phyloP scores from a whole-genome alignment of 2,113 vertebrate species.

The Lycaon pictus region DNA sequence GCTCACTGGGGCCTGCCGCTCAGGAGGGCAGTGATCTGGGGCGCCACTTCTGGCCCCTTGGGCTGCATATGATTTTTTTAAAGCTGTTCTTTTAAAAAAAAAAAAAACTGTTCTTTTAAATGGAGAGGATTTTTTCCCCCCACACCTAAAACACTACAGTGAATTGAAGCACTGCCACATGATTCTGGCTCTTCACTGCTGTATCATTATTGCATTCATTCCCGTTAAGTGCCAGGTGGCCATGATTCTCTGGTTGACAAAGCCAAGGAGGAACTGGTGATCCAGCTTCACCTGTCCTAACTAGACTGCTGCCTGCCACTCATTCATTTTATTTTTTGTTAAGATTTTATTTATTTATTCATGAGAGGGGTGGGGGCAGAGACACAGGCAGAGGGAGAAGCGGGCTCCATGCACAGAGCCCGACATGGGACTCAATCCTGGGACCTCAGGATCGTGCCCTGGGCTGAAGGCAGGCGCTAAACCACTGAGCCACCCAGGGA shows the following conservation, averaged over 20 bases:
- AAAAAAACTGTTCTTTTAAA: background rate
- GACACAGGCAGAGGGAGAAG: too few species aligned
- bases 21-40: background rate
- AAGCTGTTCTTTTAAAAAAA: background rate
- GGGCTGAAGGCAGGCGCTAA: too few species aligned
- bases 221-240: background rate
- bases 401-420: too few species aligned
- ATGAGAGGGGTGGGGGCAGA: too few species aligned
- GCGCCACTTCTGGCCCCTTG: background rate
- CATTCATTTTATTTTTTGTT: background rate
- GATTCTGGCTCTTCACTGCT: background rate
- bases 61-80: background rate
- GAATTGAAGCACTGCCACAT: background rate
- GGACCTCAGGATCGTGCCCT: too few species aligned
- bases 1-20: too few species aligned
- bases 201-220: background rate
- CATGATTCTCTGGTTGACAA: too few species aligned
- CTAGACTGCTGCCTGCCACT: background rate
- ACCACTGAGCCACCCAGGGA: too few species aligned
- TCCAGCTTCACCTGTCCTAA: background rate
- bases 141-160: background rate
- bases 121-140: background rate
- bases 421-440: too few species aligned
- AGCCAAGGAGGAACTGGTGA: background rate
- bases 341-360: too few species aligned